Percentiles rank a stretch among this genome's conserved stretches.
Conservation (phyloP, 2,797 vertebrate genomes). For the Paratrypauchen microcephalus region DNA sequence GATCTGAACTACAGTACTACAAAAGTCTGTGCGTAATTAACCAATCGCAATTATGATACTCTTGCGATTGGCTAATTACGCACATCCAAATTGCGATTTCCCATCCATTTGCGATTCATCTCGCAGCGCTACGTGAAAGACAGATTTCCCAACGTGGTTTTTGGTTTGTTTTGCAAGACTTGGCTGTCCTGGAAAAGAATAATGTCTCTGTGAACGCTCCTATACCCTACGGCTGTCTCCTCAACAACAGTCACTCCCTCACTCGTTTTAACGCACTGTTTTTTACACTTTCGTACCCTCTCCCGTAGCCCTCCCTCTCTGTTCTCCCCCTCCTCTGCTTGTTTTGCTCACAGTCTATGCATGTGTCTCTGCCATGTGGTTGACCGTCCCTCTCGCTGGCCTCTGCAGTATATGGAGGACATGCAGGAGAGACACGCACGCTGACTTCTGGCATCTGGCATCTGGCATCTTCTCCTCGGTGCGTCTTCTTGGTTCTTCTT, state of each 20-base stretch:
- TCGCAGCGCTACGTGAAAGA: slow-evolving; percentile 5
- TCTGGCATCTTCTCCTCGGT: slow-evolving; percentile 87
- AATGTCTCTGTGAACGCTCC: slow-evolving; percentile 75
- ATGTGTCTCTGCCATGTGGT: slow-evolving; percentile 72
- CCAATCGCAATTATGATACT: no score
- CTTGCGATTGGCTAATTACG: no score
- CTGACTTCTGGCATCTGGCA: slow-evolving; percentile 90
- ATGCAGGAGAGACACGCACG: slow-evolving; percentile 86
- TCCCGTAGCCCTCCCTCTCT: slow-evolving; percentile 52
- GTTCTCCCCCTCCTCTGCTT: slow-evolving; percentile 40
- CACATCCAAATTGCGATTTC: no score
- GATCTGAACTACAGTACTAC: no score
- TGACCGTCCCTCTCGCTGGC: slow-evolving; percentile 70
- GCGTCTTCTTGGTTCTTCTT: slow-evolving; percentile 86
- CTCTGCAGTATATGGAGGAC: slow-evolving; percentile 82
- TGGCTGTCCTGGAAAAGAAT: slow-evolving; percentile 66
- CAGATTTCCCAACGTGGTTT: slow-evolving; percentile 47
- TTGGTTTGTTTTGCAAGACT: slow-evolving; percentile 74
- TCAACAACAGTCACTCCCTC: slow-evolving; percentile 61
- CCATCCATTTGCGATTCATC: no score
- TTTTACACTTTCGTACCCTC: slow-evolving; percentile 63
- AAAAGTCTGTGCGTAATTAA: no score
- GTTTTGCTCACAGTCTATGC: slow-evolving; percentile 66
- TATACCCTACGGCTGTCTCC: slow-evolving; percentile 69
- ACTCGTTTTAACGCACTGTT: slow-evolving; percentile 58